Evolutionary conservation across 2,797 vertebrate genomes (phyloP), one percentile per base, ranked within the genome.

Genomic region (Synaphobranchus kaupii): DNA sequence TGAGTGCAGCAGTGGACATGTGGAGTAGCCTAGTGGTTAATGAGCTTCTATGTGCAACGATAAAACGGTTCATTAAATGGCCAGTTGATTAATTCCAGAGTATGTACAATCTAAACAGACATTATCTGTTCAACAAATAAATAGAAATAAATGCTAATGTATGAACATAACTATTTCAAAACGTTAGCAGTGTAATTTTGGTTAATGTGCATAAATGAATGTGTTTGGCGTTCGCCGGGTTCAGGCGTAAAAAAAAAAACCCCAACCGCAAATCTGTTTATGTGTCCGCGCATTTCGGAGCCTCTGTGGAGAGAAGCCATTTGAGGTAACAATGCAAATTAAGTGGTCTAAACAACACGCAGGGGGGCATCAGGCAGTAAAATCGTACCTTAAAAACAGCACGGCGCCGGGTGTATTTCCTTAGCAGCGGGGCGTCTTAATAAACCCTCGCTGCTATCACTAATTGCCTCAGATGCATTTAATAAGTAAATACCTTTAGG

Each of bases 381-480:
- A 34, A 13, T 20, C 6, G 9, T 3, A 34, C 9, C 20, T 20
- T 39, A 15, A 12, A 76, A 34, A 76, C 31, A 15, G 12, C 71
- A 15, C 71, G 17, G 10, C 47, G 47, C 44, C 22, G 17, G 44
- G 1, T 50, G 22, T 50, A 44, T 81, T 50, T 81, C 47, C 20
- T 50, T 81, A 48, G 10, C 47, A 50, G 78, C 47, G 10, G 78
- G 44, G 78, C 1, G 9, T 50, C 25, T 25, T 50, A 81, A 81
- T 81, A 50, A 50, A 39, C 39, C 44, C 47, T 81, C 10, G 7
- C 78, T 50, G 47, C 28, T 66, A 60, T 95, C 94, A 92, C 92
- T 96, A 95, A 96, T 96, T 96, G 95, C 91, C 95, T 91, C 93
- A 94, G 3, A 88, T 95, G 95, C 95, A 94, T 95, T 95, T 92